Evolutionary conservation across 2,797 vertebrate genomes (phyloP).

Genomic region (Hipposideros larvatus): DNA sequence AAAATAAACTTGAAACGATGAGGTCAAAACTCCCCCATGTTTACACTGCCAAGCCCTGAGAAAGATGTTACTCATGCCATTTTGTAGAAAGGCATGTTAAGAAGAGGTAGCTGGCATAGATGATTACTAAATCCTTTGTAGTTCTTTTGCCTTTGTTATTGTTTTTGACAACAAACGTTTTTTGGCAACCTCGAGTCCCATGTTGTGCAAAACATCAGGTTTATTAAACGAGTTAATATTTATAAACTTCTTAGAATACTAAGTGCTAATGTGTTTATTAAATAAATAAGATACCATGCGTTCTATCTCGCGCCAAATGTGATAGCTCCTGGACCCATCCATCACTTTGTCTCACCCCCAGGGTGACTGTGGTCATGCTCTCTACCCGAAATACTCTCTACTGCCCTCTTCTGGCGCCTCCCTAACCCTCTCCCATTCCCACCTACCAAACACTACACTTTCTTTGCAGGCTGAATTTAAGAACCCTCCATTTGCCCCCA

Average conservation of each 20-base stretch:
- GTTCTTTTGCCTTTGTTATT: neutral
- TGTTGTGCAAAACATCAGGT: neutral
- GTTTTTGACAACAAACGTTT: neutral
- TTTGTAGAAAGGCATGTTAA: neutral
- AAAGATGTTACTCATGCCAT: neutral
- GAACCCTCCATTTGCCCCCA: neutral
- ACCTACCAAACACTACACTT: neutral
- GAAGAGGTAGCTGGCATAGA: neutral
- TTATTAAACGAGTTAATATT: neutral
- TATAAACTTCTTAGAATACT: neutral
- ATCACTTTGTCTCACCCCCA: neutral
- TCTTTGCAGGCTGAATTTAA: neutral
- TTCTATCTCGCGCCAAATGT: neutral
- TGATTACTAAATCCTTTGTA: neutral
- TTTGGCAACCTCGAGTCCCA: neutral
- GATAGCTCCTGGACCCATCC: too few species aligned
- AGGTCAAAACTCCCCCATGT: neutral
- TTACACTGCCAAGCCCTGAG: neutral
- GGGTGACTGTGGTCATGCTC: accelerated
- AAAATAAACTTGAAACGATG: neutral
- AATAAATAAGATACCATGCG: neutral
- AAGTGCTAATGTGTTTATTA: neutral
- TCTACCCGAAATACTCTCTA: neutral
- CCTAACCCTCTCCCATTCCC: too few species aligned
- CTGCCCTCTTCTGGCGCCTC: constrained; percentile 37